Base-by-base conservation (phyloP, 2,113 vertebrate genomes). In the Nyctibius bracteatus region DNA sequence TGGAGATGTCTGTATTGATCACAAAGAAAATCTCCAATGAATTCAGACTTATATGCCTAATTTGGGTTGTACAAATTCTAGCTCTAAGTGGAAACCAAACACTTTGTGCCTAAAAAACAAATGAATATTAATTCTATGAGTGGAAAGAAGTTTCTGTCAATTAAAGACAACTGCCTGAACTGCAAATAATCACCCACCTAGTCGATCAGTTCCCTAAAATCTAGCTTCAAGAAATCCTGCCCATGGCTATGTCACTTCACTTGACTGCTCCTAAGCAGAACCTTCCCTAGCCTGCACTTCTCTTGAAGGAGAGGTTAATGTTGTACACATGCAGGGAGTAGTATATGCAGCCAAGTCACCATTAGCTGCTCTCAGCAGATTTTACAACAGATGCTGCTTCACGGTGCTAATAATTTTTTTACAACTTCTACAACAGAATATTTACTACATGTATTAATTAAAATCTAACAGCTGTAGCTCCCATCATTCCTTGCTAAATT, bases 361-460 rank as follows among this genome's bases (percentile, higher is more conserved):
- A 39, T 39, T 58, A 84, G 35, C 59, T 57, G 33, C 24, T 47
- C 68, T 85, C 61, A 85, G 44, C 70, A 92, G 84, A 91, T 80
- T 94, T 92, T 86, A 30, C 25, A 91, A 49, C 89, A 95, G 92
- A 95, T 90, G 87, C 44, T 90, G 49, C 39, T 58, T 27, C 67
- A 73, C 19, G 4, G 20, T 8, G 44, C 49, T 82, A 81, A 41
- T 71, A 59, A 21, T 55, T 79, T 79, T 83, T 90, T 84, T 18
- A 46, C 20, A 81, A 90, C 25, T 71, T 94, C 70, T 72, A 81
- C 44, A 80, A 87, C 33, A 39, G 62, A 91, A 15, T 93, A 96
- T 93, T 97, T 96, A 95, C 93, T 96, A 90, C 4, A 1, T 11
- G 11, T 59, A 70, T 96, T 96, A 95, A 97, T 92, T 96, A 96